Evolutionary conservation across 2,113 vertebrate genomes (phyloP), one percentile per base, ranked within the genome.

Genomic region (Gallinago jamesoni): DNA sequence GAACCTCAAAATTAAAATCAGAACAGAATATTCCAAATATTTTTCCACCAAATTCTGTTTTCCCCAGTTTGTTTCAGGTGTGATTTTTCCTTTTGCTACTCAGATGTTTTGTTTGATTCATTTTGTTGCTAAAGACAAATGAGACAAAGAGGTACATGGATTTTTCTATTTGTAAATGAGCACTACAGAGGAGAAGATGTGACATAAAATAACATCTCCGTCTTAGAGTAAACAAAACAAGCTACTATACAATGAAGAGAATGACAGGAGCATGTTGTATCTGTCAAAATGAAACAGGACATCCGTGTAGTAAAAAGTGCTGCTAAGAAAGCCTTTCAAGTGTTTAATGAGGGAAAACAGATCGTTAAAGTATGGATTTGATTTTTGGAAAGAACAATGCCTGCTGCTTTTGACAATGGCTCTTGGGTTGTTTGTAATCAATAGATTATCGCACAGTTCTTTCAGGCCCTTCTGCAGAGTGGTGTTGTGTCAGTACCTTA

Each of bases 271-370:
- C 57, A 37, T 12, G 19, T 73, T 88, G 73, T 62, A 66, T n/a
- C 48, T 91, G 94, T 95, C 96, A 96, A 77, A 92, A 90, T 69
- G 77, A 96, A 93, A 79, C 72, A 89, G 89, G 66, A 89, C 77
- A 50, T 87, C 69, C 10, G 0, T 50, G 73, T 64, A 81, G 66
- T 30, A 94, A 96, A 87, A 93, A 87, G 48, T 53, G 73, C 48
- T 68, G 47, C 74, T 87, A 75, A 84, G 77, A 90, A 96, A 86
- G 28, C 72, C 68, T 94, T 93, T 95, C 90, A 96, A 88, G 79
- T 93, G 88, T 78, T 95, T 97, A 96, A 96, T 90, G 88, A 96
- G 74, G 74, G 77, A 95, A 97, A 95, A 89, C 94, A 87, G 92
- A 93, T 95, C 83, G 62, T 96, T 96, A 78, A 80, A 96, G 90